phyloP scores from a whole-genome alignment of 2,888 invertebrate species.

The Aelia acuminata region DNA sequence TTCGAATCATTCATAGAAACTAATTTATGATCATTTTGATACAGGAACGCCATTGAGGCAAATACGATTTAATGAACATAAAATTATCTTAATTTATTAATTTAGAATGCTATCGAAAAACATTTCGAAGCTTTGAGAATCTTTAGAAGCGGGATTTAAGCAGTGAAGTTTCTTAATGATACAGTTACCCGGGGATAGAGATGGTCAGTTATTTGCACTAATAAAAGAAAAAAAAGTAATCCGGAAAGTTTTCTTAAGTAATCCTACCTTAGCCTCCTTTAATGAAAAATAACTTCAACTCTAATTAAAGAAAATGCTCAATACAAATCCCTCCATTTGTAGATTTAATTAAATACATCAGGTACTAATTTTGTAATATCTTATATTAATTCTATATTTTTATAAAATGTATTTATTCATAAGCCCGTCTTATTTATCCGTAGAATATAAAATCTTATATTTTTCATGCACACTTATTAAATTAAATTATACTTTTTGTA shows the following conservation, averaged over 20 bases:
- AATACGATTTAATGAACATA: too few relatives aligned
- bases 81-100: neutral
- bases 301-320: neutral
- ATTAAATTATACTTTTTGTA: too few relatives aligned
- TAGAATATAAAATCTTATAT: too few relatives aligned
- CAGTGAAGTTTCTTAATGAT: neutral
- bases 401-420: too few relatives aligned
- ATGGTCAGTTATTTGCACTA: neutral
- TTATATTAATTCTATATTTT: too few relatives aligned
- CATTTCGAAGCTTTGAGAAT: neutral
- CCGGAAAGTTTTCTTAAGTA: neutral
- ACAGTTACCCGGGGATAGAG: neutral
- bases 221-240: neutral
- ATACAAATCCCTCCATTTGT: neutral
- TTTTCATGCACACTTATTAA: too few relatives aligned
- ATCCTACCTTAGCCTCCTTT: neutral
- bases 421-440: too few relatives aligned
- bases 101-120: neutral
- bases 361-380: neutral
- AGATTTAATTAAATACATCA: neutral
- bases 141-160: neutral
- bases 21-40: too few relatives aligned
- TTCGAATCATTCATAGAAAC: too few relatives aligned
- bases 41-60: too few relatives aligned
- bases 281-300: neutral